phyloP scores from a whole-genome alignment of 2,113 vertebrate species.

The Orientallactaga bullata region DNA sequence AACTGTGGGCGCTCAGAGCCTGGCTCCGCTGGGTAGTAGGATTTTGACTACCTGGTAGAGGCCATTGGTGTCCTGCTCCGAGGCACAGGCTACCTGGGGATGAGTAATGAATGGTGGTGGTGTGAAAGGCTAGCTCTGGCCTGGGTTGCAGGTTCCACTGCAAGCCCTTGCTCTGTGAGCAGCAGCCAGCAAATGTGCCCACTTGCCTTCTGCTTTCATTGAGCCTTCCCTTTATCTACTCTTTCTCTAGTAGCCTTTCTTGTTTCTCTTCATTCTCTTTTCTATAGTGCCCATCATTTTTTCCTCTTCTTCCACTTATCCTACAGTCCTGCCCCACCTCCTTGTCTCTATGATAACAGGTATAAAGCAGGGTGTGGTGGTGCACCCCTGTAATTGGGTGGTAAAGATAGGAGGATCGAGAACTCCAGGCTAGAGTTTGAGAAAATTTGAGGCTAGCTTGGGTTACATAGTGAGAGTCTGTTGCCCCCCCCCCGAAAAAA shows the following conservation, averaged over 20 bases:
- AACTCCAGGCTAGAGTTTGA: not conserved
- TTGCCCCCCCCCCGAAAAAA: not conserved
- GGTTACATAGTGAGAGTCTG: not conserved
- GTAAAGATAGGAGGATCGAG: not conserved
- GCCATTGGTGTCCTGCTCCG: not conserved
- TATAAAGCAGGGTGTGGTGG: not conserved
- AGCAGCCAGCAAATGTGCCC: not conserved
- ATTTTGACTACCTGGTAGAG: not conserved
- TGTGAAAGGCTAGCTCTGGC: not conserved
- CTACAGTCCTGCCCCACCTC: not conserved
- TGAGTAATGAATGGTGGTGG: not conserved
- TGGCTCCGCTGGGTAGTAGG: slow-evolving; percentile 33
- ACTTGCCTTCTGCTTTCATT: not conserved
- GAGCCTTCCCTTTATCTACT: not conserved
- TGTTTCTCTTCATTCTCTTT: not conserved
- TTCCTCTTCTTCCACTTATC: not conserved
- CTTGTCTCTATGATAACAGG: not conserved
- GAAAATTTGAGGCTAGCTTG: not conserved
- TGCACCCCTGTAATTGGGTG: not conserved
- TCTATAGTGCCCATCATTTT: not conserved
- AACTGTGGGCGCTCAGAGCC: not conserved
- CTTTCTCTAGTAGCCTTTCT: not conserved
- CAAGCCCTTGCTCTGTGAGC: not conserved
- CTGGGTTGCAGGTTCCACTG: not conserved
- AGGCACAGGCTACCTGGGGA: not conserved